Conservation (phyloP, 2,888 invertebrate genomes). For the Platerodrilus igneus region DNA sequence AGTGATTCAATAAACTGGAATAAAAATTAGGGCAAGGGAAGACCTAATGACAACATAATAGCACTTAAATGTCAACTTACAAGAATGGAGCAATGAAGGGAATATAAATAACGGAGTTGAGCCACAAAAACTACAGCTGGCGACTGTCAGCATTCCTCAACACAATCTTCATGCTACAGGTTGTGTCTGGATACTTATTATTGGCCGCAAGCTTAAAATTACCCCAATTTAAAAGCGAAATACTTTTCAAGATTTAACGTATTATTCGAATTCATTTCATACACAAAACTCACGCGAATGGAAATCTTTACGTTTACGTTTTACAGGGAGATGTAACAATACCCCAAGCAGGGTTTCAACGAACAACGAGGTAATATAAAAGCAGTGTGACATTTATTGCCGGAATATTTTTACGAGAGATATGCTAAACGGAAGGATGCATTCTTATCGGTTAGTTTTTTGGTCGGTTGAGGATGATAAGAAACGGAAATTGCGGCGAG, state of each 20-base stretch:
- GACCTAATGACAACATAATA: too few relatives aligned
- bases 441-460: conserved; percentile 14
- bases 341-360: conserved; percentile 21
- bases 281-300: conserved; percentile 12
- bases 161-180: conserved; percentile 28
- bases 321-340: conserved; percentile 17
- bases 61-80: too few relatives aligned
- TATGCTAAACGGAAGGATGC: conserved; percentile 18
- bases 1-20: too few relatives aligned
- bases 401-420: conserved; percentile 11
- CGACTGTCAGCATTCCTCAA: conserved; percentile 19
- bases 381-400: conserved; percentile 15
- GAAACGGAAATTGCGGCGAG: conserved; percentile 25
- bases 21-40: too few relatives aligned
- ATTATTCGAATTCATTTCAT: conserved; percentile 18
- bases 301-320: conserved; percentile 18
- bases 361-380: conserved; percentile 16
- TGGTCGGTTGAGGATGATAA: too few relatives aligned
- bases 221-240: conserved; percentile 26
- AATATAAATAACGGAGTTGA: conserved; percentile 34
- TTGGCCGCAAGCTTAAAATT: conserved; percentile 19
- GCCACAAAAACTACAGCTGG: conserved; percentile 20
- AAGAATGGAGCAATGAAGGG: too few relatives aligned
- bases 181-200: conserved; percentile 16
- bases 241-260: conserved; percentile 26